Base-by-base conservation (phyloP, 2,888 invertebrate species). In the Rhingia campestris region DNA sequence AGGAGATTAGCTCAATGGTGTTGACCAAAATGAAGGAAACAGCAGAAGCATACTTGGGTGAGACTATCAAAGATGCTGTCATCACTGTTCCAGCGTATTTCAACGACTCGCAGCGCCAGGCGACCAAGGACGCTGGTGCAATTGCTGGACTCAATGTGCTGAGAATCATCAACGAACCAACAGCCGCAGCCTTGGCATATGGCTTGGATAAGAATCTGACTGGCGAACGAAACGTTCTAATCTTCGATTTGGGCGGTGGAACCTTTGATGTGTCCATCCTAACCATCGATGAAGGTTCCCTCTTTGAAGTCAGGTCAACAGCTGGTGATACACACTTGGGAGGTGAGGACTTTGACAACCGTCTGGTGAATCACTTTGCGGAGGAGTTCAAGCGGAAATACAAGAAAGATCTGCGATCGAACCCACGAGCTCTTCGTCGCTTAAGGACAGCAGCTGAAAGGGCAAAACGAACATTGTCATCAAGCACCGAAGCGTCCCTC, bases 211-310 rank as follows among this genome's bases (percentile, higher is more conserved):
- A 96, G 89, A 96, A 96, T 91, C 94, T 95, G 72, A 93, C 93
- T 59, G 96, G 95, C 87, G 96, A 96, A 92, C 94, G 95, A 61
- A 96, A 96, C 89, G 96, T 96, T 79, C 93, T 96, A 74, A 96
- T 96, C 88, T 90, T 90, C 64, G 90, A 90, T 74, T 86, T 90
- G 87, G 90, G 90, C 81, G 98, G 98, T 89, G 98, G 97, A 88
- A 98, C 97, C 87, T 98, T 98, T 91, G 98, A 98, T 93, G 98
- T 98, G 45, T 98, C 98, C 86, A 96, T 98, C 89, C 92, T 98
- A 88, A 97, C 97, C 87, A 98, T 98, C 90, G 98, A 97, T 92
- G 97, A 98, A 90, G 95, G 97, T 92, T 89, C 89, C 0, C 93
- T 96, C 88, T 97, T 97, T 91, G 98, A 98, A 90, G 98, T 97